Evolutionary conservation across 2,113 vertebrate genomes (phyloP), one percentile per base, ranked within the genome.

Genomic region (Pteropus alecto): DNA sequence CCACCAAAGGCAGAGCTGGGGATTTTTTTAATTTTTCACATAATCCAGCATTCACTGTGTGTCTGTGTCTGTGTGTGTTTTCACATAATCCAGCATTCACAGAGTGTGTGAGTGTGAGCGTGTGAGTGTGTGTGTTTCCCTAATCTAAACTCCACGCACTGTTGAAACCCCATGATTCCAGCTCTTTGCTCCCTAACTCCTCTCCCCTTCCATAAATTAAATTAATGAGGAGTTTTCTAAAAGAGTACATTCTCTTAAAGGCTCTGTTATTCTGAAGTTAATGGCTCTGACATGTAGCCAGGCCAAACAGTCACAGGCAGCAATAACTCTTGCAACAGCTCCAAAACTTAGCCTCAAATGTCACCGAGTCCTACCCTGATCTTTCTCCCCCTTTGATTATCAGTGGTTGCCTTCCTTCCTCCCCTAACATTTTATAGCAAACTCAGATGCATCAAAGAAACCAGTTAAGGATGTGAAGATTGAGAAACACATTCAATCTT

Each of bases 301-400:
- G 98, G 96, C 96, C 98, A 98, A 98, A 98, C 96, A 98, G 97
- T 73, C 98, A 91, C 95, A 98, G 97, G 97, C 97, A 98, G 98
- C 96, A 97, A 96, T 98, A 98, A 98, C 96, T 99, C 98, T 95
- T 93, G 82, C 85, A 97, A 97, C 97, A 98, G 97, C 98, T 98
- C 98, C 93, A 92, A 95, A 98, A 97, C 77, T 97, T 92, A 96
- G 93, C 93, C 97, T 97, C 95, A 98, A 98, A 98, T 94, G 96
- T 98, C 96, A 63, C 93, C 2, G 74, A 97, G 89, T 84, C 95
- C 96, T 65, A 38, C 11, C 10, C 97, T 97, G 96, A 97, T 95
- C 97, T 76, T 71, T 73, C 85, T 93, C 96, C 83, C 74, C 43
- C 79, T 98, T 96, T 98, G 97, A 97, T 97, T 93, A 83, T 67